These are phyloP conservation scores for Pyralis farinalis DNA, from an alignment of 2,888 invertebrate species.

Conservation along the genomic window DNA sequence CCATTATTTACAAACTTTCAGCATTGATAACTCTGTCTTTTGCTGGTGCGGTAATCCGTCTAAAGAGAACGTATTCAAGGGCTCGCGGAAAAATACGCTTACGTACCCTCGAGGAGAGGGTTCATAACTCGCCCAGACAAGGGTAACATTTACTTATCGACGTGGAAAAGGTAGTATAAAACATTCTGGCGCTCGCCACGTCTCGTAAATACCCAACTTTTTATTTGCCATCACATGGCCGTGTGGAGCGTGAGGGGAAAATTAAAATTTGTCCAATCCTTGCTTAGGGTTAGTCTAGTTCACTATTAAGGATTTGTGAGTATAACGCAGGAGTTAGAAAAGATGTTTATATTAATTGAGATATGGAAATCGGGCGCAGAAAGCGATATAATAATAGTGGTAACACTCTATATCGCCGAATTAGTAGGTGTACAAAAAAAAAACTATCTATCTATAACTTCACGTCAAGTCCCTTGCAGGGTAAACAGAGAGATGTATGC, in stretches of 20 bases:
- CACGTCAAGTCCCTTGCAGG: no score
- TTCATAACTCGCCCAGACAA: slow-evolving; percentile 62
- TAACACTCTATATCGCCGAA: no score
- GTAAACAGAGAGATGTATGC: no score
- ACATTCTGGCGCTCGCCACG: slow-evolving; percentile 50
- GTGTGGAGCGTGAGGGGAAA: slow-evolving; percentile 21
- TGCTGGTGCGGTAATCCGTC: slow-evolving; percentile 36
- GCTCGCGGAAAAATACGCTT: slow-evolving; percentile 46
- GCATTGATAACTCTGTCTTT: slow-evolving; percentile 37
- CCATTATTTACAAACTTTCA: slow-evolving; percentile 45
- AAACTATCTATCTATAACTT: no score
- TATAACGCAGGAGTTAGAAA: no score
- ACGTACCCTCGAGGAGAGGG: slow-evolving; percentile 41
- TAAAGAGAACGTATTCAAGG: slow-evolving; percentile 26
- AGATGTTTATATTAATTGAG: no score
- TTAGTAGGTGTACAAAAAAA: no score
- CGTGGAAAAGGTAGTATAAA: slow-evolving; percentile 67
- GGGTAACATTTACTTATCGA: slow-evolving; percentile 75
- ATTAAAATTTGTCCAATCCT: no score
- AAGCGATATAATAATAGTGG: no score
- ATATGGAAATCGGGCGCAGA: no score
- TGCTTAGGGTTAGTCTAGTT: no score
- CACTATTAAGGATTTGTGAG: no score
- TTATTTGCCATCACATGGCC: slow-evolving; percentile 33
- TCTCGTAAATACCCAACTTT: slow-evolving; percentile 46